phyloP scores from a whole-genome alignment of 2,888 invertebrate genomes.

The Tyria jacobaeae region DNA sequence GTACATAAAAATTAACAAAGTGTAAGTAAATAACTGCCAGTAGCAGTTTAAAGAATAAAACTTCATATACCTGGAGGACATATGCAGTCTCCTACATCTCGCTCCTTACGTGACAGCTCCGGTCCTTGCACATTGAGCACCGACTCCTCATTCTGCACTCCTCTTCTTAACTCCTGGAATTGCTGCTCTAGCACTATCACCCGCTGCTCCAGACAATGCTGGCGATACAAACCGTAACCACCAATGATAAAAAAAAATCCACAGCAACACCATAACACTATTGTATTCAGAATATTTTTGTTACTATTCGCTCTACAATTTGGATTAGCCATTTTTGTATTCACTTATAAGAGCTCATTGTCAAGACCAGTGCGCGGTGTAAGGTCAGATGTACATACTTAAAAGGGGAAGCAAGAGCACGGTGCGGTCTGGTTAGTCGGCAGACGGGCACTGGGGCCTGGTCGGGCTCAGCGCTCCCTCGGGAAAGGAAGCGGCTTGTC shows the following conservation, averaged over 20 bases:
- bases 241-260: slow-evolving; percentile 71
- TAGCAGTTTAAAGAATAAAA: not conserved
- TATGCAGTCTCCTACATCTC: slow-evolving; percentile 76
- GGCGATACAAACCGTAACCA: slow-evolving; percentile 75
- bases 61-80: slow-evolving; percentile 78
- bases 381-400: slow-evolving; percentile 50
- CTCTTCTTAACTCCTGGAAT: slow-evolving; percentile 54
- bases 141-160: slow-evolving; percentile 43
- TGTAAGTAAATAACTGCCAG: not conserved
- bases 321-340: slow-evolving; percentile 64
- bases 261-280: slow-evolving; percentile 79
- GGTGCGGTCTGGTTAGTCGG: slow-evolving; percentile 49
- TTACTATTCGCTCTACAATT: slow-evolving; percentile 63
- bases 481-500: slow-evolving; percentile 83
- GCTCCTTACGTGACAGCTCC: slow-evolving; percentile 64
- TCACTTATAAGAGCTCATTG: slow-evolving; percentile 44
- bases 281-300: slow-evolving; percentile 69
- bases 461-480: slow-evolving; percentile 60
- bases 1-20: not conserved
- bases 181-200: slow-evolving; percentile 71
- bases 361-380: slow-evolving; percentile 50
- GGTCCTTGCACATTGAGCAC: slow-evolving; percentile 47
- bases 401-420: slow-evolving; percentile 33
- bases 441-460: slow-evolving; percentile 55
- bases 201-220: slow-evolving; percentile 75